These are phyloP conservation scores for Iselma pallidipennis DNA, from an alignment of 2,888 invertebrate species.

Conservation along the genomic window DNA sequence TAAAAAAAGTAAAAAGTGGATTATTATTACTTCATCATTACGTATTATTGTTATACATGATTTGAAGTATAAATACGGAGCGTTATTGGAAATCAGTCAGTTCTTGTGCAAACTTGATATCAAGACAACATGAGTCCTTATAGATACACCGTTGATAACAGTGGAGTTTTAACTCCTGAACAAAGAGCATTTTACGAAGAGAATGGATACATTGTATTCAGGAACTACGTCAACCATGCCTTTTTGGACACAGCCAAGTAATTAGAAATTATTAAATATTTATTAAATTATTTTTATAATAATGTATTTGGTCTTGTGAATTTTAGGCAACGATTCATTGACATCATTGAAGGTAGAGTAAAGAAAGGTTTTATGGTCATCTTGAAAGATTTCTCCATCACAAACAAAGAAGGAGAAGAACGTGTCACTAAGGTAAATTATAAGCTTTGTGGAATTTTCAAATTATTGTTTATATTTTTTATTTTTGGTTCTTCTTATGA, in stretches of 20 bases:
- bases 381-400: slow-evolving; percentile 71
- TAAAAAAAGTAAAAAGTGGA: neutral
- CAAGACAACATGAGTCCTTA: neutral
- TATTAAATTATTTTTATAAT: too few species aligned
- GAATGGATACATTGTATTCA: slow-evolving; percentile 79
- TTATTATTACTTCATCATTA: neutral
- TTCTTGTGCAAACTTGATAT: neutral
- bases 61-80: neutral
- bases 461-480: neutral
- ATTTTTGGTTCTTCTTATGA: slow-evolving; percentile 7
- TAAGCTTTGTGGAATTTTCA: neutral
- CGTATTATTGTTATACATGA: too few species aligned
- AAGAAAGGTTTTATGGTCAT: slow-evolving; percentile 59
- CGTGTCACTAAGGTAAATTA: slow-evolving; percentile 66
- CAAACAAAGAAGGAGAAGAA: slow-evolving; percentile 65
- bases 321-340: slow-evolving; percentile 72
- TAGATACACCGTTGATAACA: neutral
- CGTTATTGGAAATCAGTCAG: neutral
- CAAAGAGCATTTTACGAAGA: slow-evolving; percentile 76
- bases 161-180: slow-evolving; percentile 42
- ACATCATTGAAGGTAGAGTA: slow-evolving; percentile 67
- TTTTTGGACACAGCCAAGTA: too few species aligned
- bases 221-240: slow-evolving; percentile 67
- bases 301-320: too few species aligned
- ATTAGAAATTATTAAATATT: too few species aligned